A percentile compares a stretch with the other conserved stretches of the same genome.
Conservation (phyloP, 2,113 vertebrate species). For the Typhlomys cinereus region DNA sequence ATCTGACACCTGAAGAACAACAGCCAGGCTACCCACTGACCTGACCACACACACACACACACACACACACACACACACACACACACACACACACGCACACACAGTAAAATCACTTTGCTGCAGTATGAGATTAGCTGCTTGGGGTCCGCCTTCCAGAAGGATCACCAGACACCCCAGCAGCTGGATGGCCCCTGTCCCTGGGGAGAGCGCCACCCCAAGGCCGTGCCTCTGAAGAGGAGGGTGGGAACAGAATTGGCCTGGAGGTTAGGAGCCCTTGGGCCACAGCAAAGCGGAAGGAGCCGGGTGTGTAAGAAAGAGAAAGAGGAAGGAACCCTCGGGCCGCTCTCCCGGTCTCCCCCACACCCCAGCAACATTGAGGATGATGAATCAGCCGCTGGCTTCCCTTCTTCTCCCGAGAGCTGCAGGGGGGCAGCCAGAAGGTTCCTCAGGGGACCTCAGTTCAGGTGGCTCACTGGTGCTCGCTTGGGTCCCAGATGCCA, state of each 20-base stretch:
- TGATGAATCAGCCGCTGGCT: not conserved
- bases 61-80: too few species aligned
- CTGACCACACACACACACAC: not conserved
- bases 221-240: not conserved
- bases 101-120: not conserved
- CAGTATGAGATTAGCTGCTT: too few species aligned
- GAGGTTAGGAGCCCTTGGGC: not conserved
- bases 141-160: not conserved
- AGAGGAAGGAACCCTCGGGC: conserved; percentile 7
- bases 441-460: not conserved
- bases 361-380: rapidly evolving
- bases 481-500: not conserved
- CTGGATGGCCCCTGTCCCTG: not conserved
- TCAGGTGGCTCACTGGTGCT: not conserved
- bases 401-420: not conserved
- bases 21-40: not conserved
- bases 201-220: not conserved
- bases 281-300: conserved; percentile 8
- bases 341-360: not conserved
- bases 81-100: not conserved
- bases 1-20: not conserved
- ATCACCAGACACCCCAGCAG: too few species aligned
- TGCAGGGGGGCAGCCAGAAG: not conserved
- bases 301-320: conserved; percentile 2
- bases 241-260: not conserved